These are phyloP conservation scores for Acomys russatus DNA, from an alignment of 2,797 vertebrate genomes.

Conservation along the genomic window DNA sequence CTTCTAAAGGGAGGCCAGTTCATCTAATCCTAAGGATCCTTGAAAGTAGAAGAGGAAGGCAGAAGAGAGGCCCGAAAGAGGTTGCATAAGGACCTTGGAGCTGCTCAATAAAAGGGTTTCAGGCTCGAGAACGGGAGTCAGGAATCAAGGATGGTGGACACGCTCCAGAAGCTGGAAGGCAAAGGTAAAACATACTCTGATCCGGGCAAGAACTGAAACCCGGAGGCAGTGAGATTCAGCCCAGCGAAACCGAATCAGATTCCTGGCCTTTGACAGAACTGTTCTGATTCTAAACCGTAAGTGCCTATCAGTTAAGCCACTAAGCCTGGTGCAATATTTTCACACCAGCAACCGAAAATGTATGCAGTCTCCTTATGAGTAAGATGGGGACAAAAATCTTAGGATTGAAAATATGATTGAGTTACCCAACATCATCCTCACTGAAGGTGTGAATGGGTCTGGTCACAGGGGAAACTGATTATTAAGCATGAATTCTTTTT, in stretches of 20 bases:
- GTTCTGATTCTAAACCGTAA: background rate
- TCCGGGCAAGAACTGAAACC: background rate
- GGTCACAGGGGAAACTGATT: background rate
- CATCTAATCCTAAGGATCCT: background rate
- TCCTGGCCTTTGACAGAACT: background rate
- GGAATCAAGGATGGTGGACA: background rate
- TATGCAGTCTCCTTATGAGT: background rate
- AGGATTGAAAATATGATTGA: constrained; percentile 13
- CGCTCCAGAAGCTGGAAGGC: background rate
- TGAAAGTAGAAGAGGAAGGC: background rate
- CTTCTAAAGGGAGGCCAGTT: background rate
- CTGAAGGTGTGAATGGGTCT: constrained; percentile 13
- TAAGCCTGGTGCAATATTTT: background rate
- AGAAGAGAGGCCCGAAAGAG: background rate
- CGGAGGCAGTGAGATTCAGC: background rate
- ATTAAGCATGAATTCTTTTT: constrained; percentile 32
- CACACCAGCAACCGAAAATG: background rate
- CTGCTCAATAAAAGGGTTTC: background rate
- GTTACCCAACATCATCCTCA: background rate
- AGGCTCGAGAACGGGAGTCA: background rate
- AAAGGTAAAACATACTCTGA: constrained; percentile 8
- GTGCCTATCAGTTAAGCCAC: background rate
- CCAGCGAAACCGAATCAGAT: background rate
- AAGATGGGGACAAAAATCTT: background rate
- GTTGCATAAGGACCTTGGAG: background rate